phyloP scores from a whole-genome alignment of 1,140 invertebrate species.

The Drosophila lacertosa region DNA sequence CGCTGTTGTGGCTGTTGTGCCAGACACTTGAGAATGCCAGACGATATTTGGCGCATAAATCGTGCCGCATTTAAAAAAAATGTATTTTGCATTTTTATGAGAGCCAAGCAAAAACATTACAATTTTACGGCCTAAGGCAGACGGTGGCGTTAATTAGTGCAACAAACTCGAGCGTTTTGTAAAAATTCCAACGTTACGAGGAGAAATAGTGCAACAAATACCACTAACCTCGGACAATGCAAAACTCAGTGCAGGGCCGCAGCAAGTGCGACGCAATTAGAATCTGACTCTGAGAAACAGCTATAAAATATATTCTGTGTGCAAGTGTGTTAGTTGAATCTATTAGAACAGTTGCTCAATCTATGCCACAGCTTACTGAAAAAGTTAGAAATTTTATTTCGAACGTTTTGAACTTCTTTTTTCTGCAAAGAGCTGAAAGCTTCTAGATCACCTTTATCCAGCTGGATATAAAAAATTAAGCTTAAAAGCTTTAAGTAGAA shows the following conservation, averaged over 20 bases:
- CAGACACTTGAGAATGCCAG: constrained; percentile 38
- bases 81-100: constrained; percentile 29
- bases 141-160: constrained; percentile 67
- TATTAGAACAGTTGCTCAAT: background rate
- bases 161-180: constrained; percentile 38
- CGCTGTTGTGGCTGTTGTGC: background rate
- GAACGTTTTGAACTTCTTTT: background rate
- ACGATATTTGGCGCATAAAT: constrained; percentile 52
- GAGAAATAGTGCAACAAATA: constrained; percentile 39
- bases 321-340: background rate
- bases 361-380: background rate
- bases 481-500: no score
- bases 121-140: constrained; percentile 53
- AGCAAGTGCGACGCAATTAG: constrained; percentile 56
- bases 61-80: constrained; percentile 18
- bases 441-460: no score
- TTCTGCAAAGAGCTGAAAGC: no score
- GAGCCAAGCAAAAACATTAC: background rate
- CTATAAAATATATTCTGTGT: constrained; percentile 6
- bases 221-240: constrained; percentile 71
- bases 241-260: constrained; percentile 22
- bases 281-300: constrained; percentile 12
- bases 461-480: no score
- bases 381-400: background rate
- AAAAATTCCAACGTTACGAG: constrained; percentile 47